These are phyloP conservation scores for Malurus melanocephalus DNA, from an alignment of 2,113 vertebrate species.

Conservation along the genomic window DNA sequence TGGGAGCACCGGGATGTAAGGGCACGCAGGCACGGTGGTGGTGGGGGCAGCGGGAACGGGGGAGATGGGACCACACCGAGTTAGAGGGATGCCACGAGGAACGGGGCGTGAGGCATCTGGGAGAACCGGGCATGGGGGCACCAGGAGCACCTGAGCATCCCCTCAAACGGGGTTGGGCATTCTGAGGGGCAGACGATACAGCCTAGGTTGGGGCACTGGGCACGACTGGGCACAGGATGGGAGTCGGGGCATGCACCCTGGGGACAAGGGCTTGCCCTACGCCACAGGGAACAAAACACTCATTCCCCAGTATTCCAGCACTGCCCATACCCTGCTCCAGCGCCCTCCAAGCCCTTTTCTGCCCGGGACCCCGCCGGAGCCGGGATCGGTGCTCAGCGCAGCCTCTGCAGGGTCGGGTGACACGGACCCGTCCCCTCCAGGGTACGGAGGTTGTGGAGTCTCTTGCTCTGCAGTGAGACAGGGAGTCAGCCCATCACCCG, in stretches of 20 bases:
- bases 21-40: no score
- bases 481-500: rapidly evolving
- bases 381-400: not conserved
- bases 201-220: not conserved
- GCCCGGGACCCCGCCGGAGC: rapidly evolving
- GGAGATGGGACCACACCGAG: not conserved
- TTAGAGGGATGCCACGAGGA: not conserved
- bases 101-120: no score
- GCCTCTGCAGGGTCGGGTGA: rapidly evolving
- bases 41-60: not conserved
- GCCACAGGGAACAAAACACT: not conserved
- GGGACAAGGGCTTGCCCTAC: not conserved
- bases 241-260: not conserved
- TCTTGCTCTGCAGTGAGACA: rapidly evolving
- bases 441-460: not conserved
- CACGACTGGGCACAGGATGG: not conserved
- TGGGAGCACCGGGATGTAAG: not conserved
- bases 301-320: not conserved
- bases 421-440: not conserved
- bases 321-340: no score
- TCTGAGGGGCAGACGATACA: no score
- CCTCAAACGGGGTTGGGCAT: no score
- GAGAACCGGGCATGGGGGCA: not conserved
- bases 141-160: not conserved
- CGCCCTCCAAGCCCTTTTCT: not conserved